These are phyloP conservation scores for Ramphastos sulfuratus DNA, from an alignment of 2,113 vertebrate species.

Conservation along the genomic window DNA sequence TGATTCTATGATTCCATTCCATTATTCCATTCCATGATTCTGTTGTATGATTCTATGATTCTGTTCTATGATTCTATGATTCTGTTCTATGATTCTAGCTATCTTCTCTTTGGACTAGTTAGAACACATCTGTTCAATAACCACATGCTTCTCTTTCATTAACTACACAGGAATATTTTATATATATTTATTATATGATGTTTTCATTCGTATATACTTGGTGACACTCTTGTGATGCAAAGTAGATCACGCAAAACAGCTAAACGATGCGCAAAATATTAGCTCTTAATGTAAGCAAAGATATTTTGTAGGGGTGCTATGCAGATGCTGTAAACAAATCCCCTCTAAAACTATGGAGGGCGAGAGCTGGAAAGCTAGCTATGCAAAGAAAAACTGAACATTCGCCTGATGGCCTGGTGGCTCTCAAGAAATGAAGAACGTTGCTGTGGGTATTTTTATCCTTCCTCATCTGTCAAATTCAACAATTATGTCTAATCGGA, in stretches of 20 bases:
- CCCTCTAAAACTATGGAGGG: neutral
- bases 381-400: neutral
- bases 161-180: neutral
- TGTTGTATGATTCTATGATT: too few relatives aligned
- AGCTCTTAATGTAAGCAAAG: neutral
- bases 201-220: neutral
- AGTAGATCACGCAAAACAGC: neutral
- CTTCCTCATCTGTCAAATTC: neutral
- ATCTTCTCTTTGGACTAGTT: neutral
- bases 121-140: constrained; percentile 8
- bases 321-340: neutral
- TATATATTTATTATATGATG: too few relatives aligned
- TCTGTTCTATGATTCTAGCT: neutral
- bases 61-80: too few relatives aligned
- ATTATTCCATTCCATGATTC: too few relatives aligned
- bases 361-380: neutral
- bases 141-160: neutral
- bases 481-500: constrained; percentile 36
- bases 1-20: too few relatives aligned
- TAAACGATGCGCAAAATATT: neutral
- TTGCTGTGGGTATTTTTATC: constrained; percentile 16
- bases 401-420: neutral
- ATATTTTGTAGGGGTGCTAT: neutral
- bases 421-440: neutral
- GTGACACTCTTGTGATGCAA: neutral